These are phyloP conservation scores for Channallabes apus DNA, from an alignment of 2,797 vertebrate species.

Conservation along the genomic window DNA sequence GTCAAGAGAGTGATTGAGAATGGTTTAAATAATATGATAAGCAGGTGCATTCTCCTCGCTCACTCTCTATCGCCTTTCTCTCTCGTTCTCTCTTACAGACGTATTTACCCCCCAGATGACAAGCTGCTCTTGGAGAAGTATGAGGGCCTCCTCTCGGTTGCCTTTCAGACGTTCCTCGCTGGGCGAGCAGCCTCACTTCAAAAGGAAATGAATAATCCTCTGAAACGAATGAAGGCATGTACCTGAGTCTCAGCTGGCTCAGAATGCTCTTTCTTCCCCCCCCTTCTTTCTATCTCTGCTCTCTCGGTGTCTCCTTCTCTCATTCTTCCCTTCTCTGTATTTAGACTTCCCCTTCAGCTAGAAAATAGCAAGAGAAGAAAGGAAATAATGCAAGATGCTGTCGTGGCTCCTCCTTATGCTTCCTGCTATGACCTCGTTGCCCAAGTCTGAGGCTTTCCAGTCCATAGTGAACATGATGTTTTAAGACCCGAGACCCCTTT, in stretches of 20 bases:
- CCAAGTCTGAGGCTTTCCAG: constrained; percentile 26
- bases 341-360: constrained; percentile 63
- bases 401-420: constrained; percentile 49
- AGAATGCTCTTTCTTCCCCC: constrained; percentile 52
- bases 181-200: constrained; percentile 97
- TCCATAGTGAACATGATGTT: constrained; percentile 1
- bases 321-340: constrained; percentile 46
- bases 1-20: constrained; percentile 52
- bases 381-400: constrained; percentile 48
- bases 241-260: constrained; percentile 66
- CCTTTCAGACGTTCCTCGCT: constrained; percentile 98
- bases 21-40: constrained; percentile 52
- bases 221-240: constrained; percentile 99
- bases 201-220: constrained; percentile 97
- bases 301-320: constrained; percentile 8
- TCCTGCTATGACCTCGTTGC: constrained; percentile 60
- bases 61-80: constrained; percentile 1
- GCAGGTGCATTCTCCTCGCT: constrained; percentile 41
- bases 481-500: constrained; percentile 29
- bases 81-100: constrained; percentile 69
- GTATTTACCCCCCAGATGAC: constrained; percentile 99
- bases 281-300: constrained; percentile 46
- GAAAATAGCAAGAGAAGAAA: constrained; percentile 60
- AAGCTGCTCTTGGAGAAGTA: constrained; percentile 97
- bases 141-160: constrained; percentile 90